Conservation (phyloP, 2,113 vertebrate genomes). For the Percina caprodes region DNA sequence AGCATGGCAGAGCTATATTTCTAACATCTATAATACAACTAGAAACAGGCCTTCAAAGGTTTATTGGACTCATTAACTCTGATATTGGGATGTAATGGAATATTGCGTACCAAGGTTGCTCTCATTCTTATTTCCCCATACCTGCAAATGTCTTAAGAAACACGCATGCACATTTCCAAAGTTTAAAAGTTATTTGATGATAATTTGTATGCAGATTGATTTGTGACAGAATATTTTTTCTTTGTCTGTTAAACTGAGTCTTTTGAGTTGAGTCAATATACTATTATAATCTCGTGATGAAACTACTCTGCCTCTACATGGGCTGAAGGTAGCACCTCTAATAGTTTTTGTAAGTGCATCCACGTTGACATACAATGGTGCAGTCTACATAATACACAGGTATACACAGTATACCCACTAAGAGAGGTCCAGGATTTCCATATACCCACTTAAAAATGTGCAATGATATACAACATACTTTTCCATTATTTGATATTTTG, state of each 20-base stretch:
- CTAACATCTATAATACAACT: constrained; percentile 64
- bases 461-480: too few species aligned
- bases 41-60: constrained; percentile 61
- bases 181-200: background rate
- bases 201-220: constrained; percentile 8
- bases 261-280: background rate
- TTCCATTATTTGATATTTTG: too few species aligned
- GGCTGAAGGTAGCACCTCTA: background rate
- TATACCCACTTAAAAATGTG: too few species aligned
- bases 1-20: constrained; percentile 56
- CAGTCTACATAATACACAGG: too few species aligned
- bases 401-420: too few species aligned
- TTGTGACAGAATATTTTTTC: background rate
- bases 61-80: constrained; percentile 70
- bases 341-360: constrained; percentile 27
- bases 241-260: constrained; percentile 2
- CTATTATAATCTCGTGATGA: constrained; percentile 16
- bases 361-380: background rate
- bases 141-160: constrained; percentile 7
- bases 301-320: background rate
- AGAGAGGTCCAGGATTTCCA: too few species aligned
- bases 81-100: constrained; percentile 58
- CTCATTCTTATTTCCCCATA: constrained; percentile 29
- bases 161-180: constrained; percentile 12
- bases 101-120: constrained; percentile 34